Base-by-base conservation (phyloP, 35 echinoderm and acorn worm species). In the Stichopus chloronotus region DNA sequence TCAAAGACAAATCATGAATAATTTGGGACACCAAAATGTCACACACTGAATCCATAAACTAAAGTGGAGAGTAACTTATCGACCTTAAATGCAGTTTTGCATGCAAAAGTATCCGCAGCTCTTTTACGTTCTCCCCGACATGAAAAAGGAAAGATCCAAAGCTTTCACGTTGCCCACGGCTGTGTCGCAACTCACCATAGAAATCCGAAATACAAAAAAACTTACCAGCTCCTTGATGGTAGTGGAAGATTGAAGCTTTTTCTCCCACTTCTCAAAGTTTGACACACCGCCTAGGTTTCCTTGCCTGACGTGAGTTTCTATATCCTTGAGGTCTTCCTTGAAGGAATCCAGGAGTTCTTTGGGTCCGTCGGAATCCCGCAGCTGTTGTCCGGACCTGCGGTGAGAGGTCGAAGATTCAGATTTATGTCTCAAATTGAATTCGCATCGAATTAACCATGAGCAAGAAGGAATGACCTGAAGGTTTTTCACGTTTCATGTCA, bases 181-280 rank as follows among this genome's bases (percentile, higher is more conserved):
- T 43, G 30, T 43, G 30, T 3, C 30, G 30, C 30, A 43, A 43
- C 30, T 43, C 30, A 43, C 30, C 30, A 43, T 3, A 43, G 30
- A 43, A 43, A 43, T 43, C 30, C 3, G 30, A 43, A 43, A 43
- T 43, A 43, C 30, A 43, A 1, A 43, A 56, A 9, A 89, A 71
- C 97, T 95, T 77, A 99, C 97, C 93, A 99, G 58, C 5, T 95
- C 95, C 76, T 96, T 96, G 8, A 99, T 65, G 57, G 92, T 95
- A 4, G 80, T 90, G 3, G 95, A 88, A 58, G 78, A 20, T 13
- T 93, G 58, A 19, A 99, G 68, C 87, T 69, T 93, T 78, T 94
- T 94, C 93, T 99, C 97, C 97, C 97, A 99, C 52, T 93, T 96
- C 9, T 95, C 82, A 90, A 90, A 92, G 30, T 95, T 84, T 13